phyloP scores from a whole-genome alignment of 2,113 vertebrate genomes.

The Porphyrio hochstetteri region DNA sequence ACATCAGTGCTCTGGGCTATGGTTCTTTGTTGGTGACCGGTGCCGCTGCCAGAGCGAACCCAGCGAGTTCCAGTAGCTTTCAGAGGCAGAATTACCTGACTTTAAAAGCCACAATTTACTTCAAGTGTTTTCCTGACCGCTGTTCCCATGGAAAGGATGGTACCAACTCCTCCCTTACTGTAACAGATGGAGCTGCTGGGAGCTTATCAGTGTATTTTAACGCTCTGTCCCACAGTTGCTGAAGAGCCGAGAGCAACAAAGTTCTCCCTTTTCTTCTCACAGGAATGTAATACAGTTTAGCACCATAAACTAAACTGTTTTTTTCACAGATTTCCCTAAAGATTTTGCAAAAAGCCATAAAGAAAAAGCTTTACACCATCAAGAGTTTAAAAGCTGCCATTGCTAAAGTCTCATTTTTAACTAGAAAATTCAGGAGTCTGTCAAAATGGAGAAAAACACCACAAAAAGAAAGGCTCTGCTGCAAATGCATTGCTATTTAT shows the following conservation, averaged over 20 bases:
- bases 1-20: background rate
- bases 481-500: background rate
- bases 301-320: background rate
- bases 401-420: background rate
- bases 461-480: background rate
- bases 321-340: background rate
- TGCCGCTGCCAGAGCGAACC: background rate
- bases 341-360: background rate
- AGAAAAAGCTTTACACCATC: background rate
- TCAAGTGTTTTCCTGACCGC: background rate
- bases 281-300: background rate
- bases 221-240: background rate
- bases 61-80: background rate
- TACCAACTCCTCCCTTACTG: slow-evolving; percentile 3
- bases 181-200: slow-evolving; percentile 52
- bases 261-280: background rate
- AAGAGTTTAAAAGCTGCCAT: background rate
- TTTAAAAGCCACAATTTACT: background rate
- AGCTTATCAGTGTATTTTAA: background rate
- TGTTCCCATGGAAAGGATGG: background rate
- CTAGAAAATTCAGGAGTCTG: background rate
- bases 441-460: background rate
- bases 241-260: background rate
- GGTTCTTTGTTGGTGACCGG: background rate
- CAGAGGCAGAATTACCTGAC: background rate